These are phyloP conservation scores for Craterocephalus amniculus DNA, from an alignment of 2,797 vertebrate genomes.

Conservation along the genomic window DNA sequence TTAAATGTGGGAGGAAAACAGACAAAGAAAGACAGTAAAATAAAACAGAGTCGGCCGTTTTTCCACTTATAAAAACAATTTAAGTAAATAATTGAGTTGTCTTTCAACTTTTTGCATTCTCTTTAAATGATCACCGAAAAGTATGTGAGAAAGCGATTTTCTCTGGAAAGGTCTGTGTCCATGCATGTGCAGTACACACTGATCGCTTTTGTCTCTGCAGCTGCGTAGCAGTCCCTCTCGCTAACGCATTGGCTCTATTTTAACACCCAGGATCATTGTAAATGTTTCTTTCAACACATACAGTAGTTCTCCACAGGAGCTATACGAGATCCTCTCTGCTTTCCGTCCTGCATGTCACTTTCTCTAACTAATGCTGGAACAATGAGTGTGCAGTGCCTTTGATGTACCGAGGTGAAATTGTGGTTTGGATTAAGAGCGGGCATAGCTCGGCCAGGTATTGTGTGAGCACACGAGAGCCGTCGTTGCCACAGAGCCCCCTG, in stretches of 20 bases:
- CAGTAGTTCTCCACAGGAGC: conserved; percentile 18
- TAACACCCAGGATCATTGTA: conserved; percentile 12
- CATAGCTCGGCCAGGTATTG: conserved; percentile 77
- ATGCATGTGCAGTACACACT: conserved; percentile 28
- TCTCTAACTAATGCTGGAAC: conserved; percentile 67
- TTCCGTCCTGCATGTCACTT: conserved; percentile 60
- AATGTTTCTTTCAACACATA: conserved; percentile 25
- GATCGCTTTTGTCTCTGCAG: conserved; percentile 29
- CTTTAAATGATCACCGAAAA: conserved; percentile 70
- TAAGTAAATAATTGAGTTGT: conserved; percentile 63
- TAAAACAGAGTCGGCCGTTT: conserved; percentile 62
- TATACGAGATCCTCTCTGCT: conserved; percentile 10
- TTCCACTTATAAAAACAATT: conserved; percentile 47
- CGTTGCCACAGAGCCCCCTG: conserved; percentile 83
- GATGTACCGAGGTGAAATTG: conserved; percentile 83
- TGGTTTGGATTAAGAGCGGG: conserved; percentile 81
- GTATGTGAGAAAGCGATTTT: conserved; percentile 54
- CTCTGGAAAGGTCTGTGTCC: conserved; percentile 29
- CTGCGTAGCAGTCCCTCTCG: conserved; percentile 25
- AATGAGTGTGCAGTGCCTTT: conserved; percentile 78
- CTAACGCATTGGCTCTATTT: conserved; percentile 27
- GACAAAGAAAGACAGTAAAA: conserved; percentile 63
- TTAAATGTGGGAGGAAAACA: conserved; percentile 60
- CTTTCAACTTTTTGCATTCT: conserved; percentile 65
- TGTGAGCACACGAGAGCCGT: conserved; percentile 78